Base-by-base conservation (phyloP, 2,113 vertebrate genomes). In the Mustela nigripes region DNA sequence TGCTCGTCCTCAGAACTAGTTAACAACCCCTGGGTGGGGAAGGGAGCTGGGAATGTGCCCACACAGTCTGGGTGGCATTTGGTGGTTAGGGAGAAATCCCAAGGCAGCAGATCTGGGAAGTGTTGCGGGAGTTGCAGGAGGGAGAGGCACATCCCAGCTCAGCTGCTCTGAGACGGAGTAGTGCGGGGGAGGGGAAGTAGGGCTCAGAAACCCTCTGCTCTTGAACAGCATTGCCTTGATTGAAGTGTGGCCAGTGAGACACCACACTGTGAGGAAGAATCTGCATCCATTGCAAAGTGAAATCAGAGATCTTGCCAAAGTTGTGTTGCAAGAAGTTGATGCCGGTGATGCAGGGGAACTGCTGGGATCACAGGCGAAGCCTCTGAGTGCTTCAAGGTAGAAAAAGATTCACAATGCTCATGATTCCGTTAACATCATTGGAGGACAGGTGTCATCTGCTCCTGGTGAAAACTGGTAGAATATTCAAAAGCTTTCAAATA, bases 401-500 rank as follows among this genome's bases (percentile, higher is more conserved):
- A 73, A 67, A 82, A 81, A 50, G 4, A 24, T 69, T 74, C 79
- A 4, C 36, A 7, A 36, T 71, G 60, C 50, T 78, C 56, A 76
- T 39, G 74, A 50, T 19, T 22, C 50, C 60, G 1, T 67, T 39
- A 33, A 67, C 11, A 56, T 53, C 45, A 48, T 48, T 48, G 45
- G 45, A 48, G 45, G 45, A 48, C 45, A 48, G 10, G 45, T 48
- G 45, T 48, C 45, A 79, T 93, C 48, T 53, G 76, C 18, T 9
- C 22, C 56, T 31, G 88, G 56, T 67, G 87, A 90, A 94, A 84
- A 81, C 21, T 31, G 50, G 50, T 11, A 62, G 18, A 84, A 50
- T 8, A 42, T 31, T 93, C 71, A n/a, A 69, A 78, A 76, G 48
- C 81, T 91, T 96, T 84, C 82, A 58, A 63, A 60, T 88, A 92